phyloP scores from a whole-genome alignment of 2,113 vertebrate species.

The Phyllostomus hastatus region DNA sequence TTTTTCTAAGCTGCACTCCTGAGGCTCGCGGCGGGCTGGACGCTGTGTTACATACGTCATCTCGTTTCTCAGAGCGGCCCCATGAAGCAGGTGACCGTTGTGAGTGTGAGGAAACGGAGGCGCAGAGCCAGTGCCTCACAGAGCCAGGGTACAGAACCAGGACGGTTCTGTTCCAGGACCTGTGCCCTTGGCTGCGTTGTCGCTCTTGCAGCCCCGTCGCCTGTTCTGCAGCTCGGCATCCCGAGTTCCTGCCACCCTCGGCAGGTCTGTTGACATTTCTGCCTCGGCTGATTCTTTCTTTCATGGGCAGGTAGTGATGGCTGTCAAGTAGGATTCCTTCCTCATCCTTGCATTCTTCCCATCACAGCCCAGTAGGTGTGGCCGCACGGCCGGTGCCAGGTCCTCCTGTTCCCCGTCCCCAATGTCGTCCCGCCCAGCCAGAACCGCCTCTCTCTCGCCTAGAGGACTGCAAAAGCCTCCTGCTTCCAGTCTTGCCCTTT shows the following conservation, averaged over 20 bases:
- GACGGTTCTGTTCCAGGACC: not conserved
- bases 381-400: not conserved
- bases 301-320: not conserved
- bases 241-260: not conserved
- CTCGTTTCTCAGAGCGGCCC: not conserved
- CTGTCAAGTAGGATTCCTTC: not conserved
- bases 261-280: not conserved
- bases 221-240: not conserved
- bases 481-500: not conserved
- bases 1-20: not conserved
- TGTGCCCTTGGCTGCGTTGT: not conserved
- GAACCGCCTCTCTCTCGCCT: not conserved
- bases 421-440: not conserved
- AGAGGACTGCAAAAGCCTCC: not conserved
- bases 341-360: not conserved
- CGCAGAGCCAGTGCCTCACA: not conserved
- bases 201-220: not conserved
- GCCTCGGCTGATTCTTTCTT: not conserved
- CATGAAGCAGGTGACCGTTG: not conserved
- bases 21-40: not conserved
- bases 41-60: not conserved
- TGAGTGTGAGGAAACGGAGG: not conserved
- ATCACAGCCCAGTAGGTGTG: not conserved
- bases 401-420: not conserved
- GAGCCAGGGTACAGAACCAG: not conserved